Conservation (phyloP, 2,797 vertebrate genomes). For the Ammospiza maritima region DNA sequence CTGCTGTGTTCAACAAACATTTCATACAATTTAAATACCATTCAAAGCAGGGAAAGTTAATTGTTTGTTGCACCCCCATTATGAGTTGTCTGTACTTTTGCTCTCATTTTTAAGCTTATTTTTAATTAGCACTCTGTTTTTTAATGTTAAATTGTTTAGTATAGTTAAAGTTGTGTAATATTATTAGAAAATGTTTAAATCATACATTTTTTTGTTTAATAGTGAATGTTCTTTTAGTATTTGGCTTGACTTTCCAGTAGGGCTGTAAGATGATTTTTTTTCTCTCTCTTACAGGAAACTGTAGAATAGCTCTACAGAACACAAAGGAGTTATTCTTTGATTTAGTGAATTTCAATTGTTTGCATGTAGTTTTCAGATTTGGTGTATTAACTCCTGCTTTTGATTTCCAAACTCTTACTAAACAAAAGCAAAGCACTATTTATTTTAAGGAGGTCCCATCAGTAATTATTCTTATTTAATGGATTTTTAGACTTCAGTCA, state of each 20-base stretch:
- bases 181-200: slow-evolving; percentile 39
- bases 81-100: slow-evolving; percentile 47
- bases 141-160: slow-evolving; percentile 45
- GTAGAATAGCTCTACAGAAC: slow-evolving; percentile 25
- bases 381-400: slow-evolving; percentile 10
- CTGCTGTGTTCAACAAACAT: not conserved
- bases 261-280: slow-evolving; percentile 8
- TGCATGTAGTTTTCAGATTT: slow-evolving; percentile 41
- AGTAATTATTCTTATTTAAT: slow-evolving; percentile 60
- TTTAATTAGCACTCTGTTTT: slow-evolving; percentile 32
- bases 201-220: not conserved
- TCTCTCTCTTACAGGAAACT: slow-evolving; percentile 40
- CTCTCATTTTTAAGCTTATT: slow-evolving; percentile 43
- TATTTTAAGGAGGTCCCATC: slow-evolving; percentile 46
- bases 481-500: slow-evolving; percentile 68
- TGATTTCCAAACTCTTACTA: slow-evolving; percentile 5
- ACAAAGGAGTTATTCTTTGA: slow-evolving; percentile 1
- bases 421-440: slow-evolving; percentile 8
- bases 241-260: not conserved
- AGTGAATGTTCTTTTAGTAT: slow-evolving; percentile 27
- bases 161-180: slow-evolving; percentile 51
- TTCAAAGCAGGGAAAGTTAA: slow-evolving; percentile 76
- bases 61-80: slow-evolving; percentile 75
- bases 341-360: slow-evolving; percentile 1
- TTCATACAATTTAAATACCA: not conserved